These are phyloP conservation scores for Onychomys leucogaster DNA, from an alignment of 2,797 vertebrate genomes.

Conservation along the genomic window DNA sequence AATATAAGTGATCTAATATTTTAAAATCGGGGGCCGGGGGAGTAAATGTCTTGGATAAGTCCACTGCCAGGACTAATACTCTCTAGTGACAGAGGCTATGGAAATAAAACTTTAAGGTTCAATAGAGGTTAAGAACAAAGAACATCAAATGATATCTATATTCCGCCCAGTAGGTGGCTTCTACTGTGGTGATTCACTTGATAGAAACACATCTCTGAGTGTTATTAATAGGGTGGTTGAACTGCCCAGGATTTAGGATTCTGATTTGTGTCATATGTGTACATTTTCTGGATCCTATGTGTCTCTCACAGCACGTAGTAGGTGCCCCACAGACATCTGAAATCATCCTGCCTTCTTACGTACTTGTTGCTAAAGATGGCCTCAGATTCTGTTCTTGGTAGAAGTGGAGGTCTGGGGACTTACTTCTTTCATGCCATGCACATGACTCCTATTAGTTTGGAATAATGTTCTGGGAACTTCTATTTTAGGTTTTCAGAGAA, in stretches of 20 bases:
- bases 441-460: background rate
- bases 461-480: background rate
- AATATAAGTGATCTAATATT: background rate
- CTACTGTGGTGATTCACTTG: background rate
- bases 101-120: background rate
- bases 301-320: background rate
- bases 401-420: background rate
- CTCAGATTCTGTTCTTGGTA: background rate
- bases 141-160: background rate
- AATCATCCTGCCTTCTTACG: background rate
- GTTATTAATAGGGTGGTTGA: background rate
- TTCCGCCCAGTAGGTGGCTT: background rate
- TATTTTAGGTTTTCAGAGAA: slow-evolving; percentile 1
- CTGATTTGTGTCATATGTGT: background rate
- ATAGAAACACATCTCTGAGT: background rate
- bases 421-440: background rate
- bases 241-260: background rate
- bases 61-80: background rate
- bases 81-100: background rate
- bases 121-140: background rate
- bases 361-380: background rate
- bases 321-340: background rate
- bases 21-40: background rate
- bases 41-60: background rate
- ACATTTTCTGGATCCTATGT: background rate